Base-by-base conservation (phyloP, 2,797 vertebrate species). In the Cyprinella venusta region DNA sequence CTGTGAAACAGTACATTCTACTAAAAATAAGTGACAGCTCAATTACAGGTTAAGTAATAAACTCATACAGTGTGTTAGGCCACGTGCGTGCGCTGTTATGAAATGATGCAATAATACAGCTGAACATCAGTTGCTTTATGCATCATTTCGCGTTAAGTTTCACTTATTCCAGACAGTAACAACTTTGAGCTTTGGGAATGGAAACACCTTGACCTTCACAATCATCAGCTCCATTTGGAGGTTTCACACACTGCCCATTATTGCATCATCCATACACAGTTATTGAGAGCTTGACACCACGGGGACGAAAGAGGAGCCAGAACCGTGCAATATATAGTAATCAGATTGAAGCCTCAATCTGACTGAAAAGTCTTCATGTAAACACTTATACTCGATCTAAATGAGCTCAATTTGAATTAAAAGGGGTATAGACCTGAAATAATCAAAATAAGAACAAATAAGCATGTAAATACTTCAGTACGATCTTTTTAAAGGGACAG, bases 201-300 rank as follows among this genome's bases (percentile, higher is more conserved):
- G 26, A 65, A 54, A 18, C 6, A 30, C 16, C 19, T 68, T 50
- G 67, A 78, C 54, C 75, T 78, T 63, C 52, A 71, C 54, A 78
- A 59, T 30, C 19, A n/a, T 56, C 74, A 71, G 40, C 52, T 33
- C 50, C 64, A 19, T 48, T 61, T 45, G 40, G 15, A 48, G 7
- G 45, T 42, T 71, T 54, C 67, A 40, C 82, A 79, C 15, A 15
- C 21, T 2, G 26, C 30, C 61, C 26, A 38, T 38, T 63, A 69
- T 83, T 78, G 52, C 82, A 71, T 83, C 75, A 83, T 71, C 16
- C 54, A 70, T 64, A 61, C 42, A 45, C 21, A 7, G 52, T n/a
- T 75, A 30, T 59, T 9, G 26, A 38, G 19, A 24, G 50, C 56
- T 3, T 4, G 4, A 5, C 54, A 19, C 50, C 71, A 33, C 21